Conservation (phyloP, 2,888 invertebrate genomes). For the Epirrita christyi region DNA sequence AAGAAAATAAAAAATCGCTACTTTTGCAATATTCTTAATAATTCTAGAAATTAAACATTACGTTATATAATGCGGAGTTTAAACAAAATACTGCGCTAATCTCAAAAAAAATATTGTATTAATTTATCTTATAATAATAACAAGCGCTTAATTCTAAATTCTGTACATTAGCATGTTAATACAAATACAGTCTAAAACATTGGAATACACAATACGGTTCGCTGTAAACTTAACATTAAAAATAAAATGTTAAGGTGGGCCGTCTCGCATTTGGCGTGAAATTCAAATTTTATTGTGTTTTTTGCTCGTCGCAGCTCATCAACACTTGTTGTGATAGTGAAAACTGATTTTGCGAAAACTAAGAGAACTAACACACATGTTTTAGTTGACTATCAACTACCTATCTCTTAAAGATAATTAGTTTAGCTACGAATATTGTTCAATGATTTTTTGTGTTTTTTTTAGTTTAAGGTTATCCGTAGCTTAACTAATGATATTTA, state of each 20-base stretch:
- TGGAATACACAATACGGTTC: constrained; percentile 18
- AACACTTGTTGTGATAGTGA: no score
- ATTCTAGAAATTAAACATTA: constrained; percentile 15
- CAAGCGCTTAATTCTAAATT: constrained; percentile 13
- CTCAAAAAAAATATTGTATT: constrained; percentile 47
- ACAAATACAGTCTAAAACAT: constrained; percentile 6
- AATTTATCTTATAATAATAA: constrained; percentile 19
- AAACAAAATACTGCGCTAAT: constrained; percentile 55
- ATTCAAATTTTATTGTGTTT: no score
- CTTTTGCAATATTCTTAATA: constrained; percentile 21
- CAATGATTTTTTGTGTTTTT: no score
- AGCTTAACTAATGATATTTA: no score
- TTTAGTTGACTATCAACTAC: no score
- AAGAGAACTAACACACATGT: no score
- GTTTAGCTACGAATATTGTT: no score
- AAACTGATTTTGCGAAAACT: no score
- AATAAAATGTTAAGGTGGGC: constrained; percentile 23
- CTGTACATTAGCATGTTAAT: constrained; percentile 22
- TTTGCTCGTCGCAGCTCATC: no score
- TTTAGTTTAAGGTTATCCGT: no score
- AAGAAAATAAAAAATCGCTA: constrained; percentile 67
- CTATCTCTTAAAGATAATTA: no score
- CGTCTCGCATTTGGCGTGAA: no score
- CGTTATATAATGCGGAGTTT: constrained; percentile 22
- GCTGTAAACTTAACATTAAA: constrained; percentile 20